A percentile compares a stretch with the other conserved stretches of the same genome.
phyloP scores from a whole-genome alignment of 2,888 invertebrate species.

The Notodonta dromedarius region DNA sequence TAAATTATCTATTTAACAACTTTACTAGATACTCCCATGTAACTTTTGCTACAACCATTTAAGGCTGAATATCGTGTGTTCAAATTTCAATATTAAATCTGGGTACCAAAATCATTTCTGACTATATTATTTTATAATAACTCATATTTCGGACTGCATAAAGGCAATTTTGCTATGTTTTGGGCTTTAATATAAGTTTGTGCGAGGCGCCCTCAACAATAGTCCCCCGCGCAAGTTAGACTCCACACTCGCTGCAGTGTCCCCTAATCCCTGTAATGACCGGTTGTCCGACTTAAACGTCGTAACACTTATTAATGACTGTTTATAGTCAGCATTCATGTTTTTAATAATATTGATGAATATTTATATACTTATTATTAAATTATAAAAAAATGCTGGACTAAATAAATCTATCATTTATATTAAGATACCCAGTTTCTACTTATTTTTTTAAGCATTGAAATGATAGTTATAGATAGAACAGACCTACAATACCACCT shows the following conservation, averaged over 20 bases:
- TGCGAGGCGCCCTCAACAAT: background rate
- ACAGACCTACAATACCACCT: too few relatives aligned
- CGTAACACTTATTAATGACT: conserved; percentile 56
- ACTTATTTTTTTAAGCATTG: too few relatives aligned
- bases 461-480: too few relatives aligned
- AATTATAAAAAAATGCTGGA: background rate
- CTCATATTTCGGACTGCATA: background rate
- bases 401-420: background rate
- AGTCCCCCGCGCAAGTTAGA: conserved; percentile 6
- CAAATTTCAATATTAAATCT: background rate
- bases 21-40: conserved; percentile 10
- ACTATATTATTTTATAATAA: background rate
- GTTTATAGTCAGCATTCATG: conserved; percentile 44
- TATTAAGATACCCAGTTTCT: too few relatives aligned
- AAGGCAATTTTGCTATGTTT: background rate
- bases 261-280: conserved; percentile 65
- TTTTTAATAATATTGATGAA: background rate
- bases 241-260: conserved; percentile 24
- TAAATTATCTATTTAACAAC: conserved; percentile 63
- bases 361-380: background rate
- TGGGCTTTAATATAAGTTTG: background rate
- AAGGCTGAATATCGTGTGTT: conserved; percentile 23
- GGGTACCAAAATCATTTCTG: background rate
- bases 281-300: conserved; percentile 57
- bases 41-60: conserved; percentile 11